phyloP scores from a whole-genome alignment of 2,113 vertebrate species.

The Anarrhichthys ocellatus region DNA sequence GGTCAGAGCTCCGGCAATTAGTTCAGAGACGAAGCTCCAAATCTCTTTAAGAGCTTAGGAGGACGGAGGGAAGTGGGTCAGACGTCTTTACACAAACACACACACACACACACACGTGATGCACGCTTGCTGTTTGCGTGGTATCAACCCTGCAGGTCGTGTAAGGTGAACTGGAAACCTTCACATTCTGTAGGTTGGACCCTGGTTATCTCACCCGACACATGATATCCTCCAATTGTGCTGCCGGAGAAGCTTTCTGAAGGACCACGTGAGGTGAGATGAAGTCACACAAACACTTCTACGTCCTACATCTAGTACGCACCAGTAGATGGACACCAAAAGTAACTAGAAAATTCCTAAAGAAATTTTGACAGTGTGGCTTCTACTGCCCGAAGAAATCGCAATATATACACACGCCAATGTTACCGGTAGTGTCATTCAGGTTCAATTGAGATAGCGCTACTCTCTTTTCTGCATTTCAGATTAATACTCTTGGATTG shows the following conservation, averaged over 20 bases:
- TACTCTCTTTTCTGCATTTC: too few relatives aligned
- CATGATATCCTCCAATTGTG: slow-evolving; percentile 72
- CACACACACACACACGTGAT: slow-evolving; percentile 44
- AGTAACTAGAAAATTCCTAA: too few relatives aligned
- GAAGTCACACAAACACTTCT: neutral
- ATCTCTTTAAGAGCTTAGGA: slow-evolving; percentile 78
- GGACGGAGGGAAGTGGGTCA: slow-evolving; percentile 66
- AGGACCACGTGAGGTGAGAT: neutral
- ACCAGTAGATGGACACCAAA: neutral
- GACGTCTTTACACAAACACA: slow-evolving; percentile 53
- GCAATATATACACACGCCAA: too few relatives aligned
- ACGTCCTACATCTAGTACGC: neutral
- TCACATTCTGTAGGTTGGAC: slow-evolving; percentile 20
- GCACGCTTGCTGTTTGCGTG: slow-evolving; percentile 1
- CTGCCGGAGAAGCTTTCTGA: neutral
- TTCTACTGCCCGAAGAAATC: too few relatives aligned
- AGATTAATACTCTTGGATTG: too few relatives aligned
- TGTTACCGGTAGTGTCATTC: too few relatives aligned
- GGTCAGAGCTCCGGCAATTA: slow-evolving; percentile 50
- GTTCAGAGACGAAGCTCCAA: slow-evolving; percentile 66
- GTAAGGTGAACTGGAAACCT: slow-evolving; percentile 61
- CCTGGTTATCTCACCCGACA: slow-evolving; percentile 50
- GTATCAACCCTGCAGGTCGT: slow-evolving; percentile 20
- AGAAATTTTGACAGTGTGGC: too few relatives aligned
- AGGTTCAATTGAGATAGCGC: too few relatives aligned